Evolutionary conservation across 2,888 invertebrate genomes (phyloP).

Genomic region (Atherix ibis): DNA sequence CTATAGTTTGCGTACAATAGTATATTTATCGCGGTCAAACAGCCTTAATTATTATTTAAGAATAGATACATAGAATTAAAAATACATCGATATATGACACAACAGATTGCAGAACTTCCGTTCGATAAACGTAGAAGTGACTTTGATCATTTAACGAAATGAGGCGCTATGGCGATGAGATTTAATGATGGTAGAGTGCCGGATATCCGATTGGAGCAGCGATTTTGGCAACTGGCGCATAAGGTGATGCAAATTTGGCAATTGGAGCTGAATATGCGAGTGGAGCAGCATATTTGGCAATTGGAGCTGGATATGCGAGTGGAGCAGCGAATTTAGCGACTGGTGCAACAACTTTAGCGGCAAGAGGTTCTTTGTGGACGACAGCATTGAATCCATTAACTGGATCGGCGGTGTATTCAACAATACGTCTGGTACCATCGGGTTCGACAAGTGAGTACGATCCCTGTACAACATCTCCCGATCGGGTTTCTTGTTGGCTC

Average conservation of each 20-base stretch:
- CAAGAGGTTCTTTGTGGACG: constrained; percentile 36
- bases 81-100: constrained; percentile 8
- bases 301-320: constrained; percentile 16
- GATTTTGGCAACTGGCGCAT: constrained; percentile 13
- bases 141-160: too few relatives aligned
- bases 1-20: constrained; percentile 19
- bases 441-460: constrained; percentile 39
- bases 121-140: too few relatives aligned
- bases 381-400: constrained; percentile 43
- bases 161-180: too few relatives aligned
- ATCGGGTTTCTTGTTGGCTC: constrained; percentile 37
- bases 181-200: constrained; percentile 5
- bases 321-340: constrained; percentile 20
- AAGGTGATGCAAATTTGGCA: constrained; percentile 14
- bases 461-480: constrained; percentile 39
- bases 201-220: constrained; percentile 13
- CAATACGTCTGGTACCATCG: constrained; percentile 39
- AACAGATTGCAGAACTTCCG: too few relatives aligned
- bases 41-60: constrained; percentile 24
- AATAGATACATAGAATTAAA: constrained; percentile 9
- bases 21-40: constrained; percentile 32
- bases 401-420: constrained; percentile 42
- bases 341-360: constrained; percentile 28
- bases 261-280: constrained; percentile 11
- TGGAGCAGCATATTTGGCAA: constrained; percentile 20